phyloP scores from a whole-genome alignment of 2,888 invertebrate species.

The Melipona beecheii region DNA sequence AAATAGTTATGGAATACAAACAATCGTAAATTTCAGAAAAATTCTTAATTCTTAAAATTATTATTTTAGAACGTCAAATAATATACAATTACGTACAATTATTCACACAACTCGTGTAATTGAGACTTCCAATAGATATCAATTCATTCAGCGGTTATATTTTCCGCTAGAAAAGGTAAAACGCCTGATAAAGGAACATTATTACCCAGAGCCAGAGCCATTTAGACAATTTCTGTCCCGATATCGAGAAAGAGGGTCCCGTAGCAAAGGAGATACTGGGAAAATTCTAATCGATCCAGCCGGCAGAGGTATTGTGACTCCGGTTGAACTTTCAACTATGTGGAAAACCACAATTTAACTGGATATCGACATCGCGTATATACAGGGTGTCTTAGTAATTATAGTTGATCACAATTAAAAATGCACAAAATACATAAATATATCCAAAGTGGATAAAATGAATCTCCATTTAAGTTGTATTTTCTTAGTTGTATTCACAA shows the following conservation, averaged over 20 bases:
- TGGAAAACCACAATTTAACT: constrained; percentile 32
- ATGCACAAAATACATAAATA: too few species aligned
- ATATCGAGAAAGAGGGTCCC: background rate
- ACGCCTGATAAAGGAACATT: constrained; percentile 30
- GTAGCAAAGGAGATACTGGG: background rate
- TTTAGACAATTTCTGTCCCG: constrained; percentile 14
- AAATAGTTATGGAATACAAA: too few species aligned
- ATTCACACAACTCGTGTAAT: too few species aligned
- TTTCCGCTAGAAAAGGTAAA: background rate
- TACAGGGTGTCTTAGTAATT: background rate
- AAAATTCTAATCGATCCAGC: constrained; percentile 35
- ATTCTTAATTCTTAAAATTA: too few species aligned
- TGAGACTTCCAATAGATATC: constrained; percentile 26
- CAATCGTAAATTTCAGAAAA: too few species aligned
- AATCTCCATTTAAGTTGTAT: too few species aligned
- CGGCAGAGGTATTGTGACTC: constrained; percentile 12
- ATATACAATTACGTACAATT: too few species aligned
- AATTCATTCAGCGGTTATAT: constrained; percentile 41
- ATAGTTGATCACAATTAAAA: background rate
- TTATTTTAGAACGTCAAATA: too few species aligned
- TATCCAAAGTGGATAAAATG: too few species aligned
- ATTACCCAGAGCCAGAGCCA: constrained; percentile 8
- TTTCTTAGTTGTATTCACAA: too few species aligned
- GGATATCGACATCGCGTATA: constrained; percentile 9
- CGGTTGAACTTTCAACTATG: constrained; percentile 48